phyloP scores from a whole-genome alignment of 2,113 vertebrate species.

The Azemiops feae region DNA sequence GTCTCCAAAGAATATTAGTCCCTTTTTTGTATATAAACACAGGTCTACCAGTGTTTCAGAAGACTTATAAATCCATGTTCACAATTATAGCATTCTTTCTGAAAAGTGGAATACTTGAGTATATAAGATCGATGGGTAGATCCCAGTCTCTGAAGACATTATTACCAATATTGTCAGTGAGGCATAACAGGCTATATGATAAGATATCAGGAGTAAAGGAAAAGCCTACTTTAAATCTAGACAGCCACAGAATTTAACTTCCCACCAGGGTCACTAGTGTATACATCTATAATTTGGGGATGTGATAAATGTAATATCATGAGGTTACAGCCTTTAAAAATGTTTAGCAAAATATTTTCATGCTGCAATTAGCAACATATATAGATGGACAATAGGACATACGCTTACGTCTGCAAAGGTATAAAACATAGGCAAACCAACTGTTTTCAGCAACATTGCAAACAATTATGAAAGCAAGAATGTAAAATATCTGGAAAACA shows the following conservation, averaged over 20 bases:
- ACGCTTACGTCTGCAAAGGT: no score
- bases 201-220: not conserved
- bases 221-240: not conserved
- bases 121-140: not conserved
- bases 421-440: no score
- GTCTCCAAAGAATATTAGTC: no score
- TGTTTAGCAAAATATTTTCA: not conserved
- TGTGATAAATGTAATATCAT: not conserved
- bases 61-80: no score
- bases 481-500: not conserved
- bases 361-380: no score
- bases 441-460: not conserved
- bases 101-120: no score
- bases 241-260: not conserved
- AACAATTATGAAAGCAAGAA: not conserved
- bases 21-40: no score
- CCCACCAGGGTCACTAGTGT: no score
- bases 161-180: not conserved
- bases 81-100: no score
- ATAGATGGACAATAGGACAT: no score
- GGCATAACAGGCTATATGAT: no score
- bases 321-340: not conserved
- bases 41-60: no score
- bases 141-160: not conserved
- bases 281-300: not conserved